Base-by-base conservation (phyloP, 2,113 vertebrate species). In the Embiotoca jacksoni region DNA sequence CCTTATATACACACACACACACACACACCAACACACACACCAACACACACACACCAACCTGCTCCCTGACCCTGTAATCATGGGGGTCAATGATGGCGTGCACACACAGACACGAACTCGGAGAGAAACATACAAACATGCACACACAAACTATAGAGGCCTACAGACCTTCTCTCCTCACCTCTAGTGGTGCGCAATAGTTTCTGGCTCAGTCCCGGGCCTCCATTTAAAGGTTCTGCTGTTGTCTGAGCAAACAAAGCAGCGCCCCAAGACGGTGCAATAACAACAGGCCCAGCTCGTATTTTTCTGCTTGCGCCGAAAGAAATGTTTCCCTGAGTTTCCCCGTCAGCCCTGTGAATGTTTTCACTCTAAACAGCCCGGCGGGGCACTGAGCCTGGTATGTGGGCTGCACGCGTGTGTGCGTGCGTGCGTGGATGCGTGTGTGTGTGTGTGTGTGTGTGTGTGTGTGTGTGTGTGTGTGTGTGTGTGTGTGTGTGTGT, bases 231-330 rank as follows among this genome's bases (percentile, higher is more conserved):
- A 93, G 84, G 80, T 81, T 88, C 82, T 91, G 91, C 85, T 94
- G 92, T 94, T 95, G 89, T 94, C 85, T 92, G 87, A 93, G 79
- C 91, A 94, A 94, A 94, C 93, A 95, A 91, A 92, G 88, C 85
- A 68, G 87, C 53, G 83, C 87, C 87, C 87, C 88, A 92, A 93
- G 91, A 90, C 83, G 62, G 88, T 53, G 73, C 83, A 85, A 90
- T 90, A 92, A 95, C 89, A 92, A 90, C 90, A 81, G 85, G 69
- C 75, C 73, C 76, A 2, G 84, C 84, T 93, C 89, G 82, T 93
- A 93, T 94, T 94, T 94, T 93, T 91, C 85, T 92, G 91, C 93
- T 86, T 90, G 90, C 63, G 78, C 84, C 50, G 91, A 94, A 92
- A 93, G 86, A 93, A 94, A 94, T 91, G 92, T 91, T 93, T 93